Conservation (phyloP, 1,140 invertebrate genomes). For the Trichogramma pretiosum region DNA sequence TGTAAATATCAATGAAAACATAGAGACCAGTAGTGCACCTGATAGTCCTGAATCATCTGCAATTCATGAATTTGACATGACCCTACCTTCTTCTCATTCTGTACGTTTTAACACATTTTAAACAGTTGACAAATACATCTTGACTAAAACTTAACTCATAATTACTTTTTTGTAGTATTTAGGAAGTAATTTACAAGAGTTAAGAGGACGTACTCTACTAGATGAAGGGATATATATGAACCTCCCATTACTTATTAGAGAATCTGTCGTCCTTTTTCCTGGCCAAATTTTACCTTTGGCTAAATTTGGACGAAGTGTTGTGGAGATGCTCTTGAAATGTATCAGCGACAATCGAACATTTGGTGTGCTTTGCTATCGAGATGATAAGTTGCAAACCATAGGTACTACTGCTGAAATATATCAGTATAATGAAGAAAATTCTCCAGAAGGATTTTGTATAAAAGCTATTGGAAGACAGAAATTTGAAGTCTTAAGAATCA, state of each 20-base stretch:
- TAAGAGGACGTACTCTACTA: slow-evolving; percentile 53
- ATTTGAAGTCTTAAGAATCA: slow-evolving; percentile 50
- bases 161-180: slow-evolving; percentile 49
- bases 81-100: slow-evolving; percentile 46
- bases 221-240: slow-evolving; percentile 43
- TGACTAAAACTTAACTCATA: no score
- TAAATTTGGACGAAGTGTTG: slow-evolving; percentile 47
- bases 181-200: slow-evolving; percentile 53
- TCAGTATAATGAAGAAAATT: slow-evolving; percentile 49
- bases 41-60: no score
- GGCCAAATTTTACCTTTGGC: slow-evolving; percentile 66
- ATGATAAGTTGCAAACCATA: slow-evolving; percentile 30
- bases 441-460: slow-evolving; percentile 36
- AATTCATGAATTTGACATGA: slow-evolving; percentile 38
- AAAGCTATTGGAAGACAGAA: slow-evolving; percentile 60
- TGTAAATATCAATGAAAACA: no score
- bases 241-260: slow-evolving; percentile 53
- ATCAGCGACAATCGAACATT: slow-evolving; percentile 54
- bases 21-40: no score
- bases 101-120: slow-evolving; percentile 31
- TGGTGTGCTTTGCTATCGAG: slow-evolving; percentile 47
- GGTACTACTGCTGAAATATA: slow-evolving; percentile 68
- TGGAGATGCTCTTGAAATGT: slow-evolving; percentile 50
- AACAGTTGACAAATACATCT: slow-evolving; percentile 1
- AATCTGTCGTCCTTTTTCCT: slow-evolving; percentile 58